A percentile compares a stretch with the other conserved stretches of the same genome.
Evolutionary conservation across 2,797 vertebrate genomes (phyloP).

Genomic region (Thripadectes ignobilis): DNA sequence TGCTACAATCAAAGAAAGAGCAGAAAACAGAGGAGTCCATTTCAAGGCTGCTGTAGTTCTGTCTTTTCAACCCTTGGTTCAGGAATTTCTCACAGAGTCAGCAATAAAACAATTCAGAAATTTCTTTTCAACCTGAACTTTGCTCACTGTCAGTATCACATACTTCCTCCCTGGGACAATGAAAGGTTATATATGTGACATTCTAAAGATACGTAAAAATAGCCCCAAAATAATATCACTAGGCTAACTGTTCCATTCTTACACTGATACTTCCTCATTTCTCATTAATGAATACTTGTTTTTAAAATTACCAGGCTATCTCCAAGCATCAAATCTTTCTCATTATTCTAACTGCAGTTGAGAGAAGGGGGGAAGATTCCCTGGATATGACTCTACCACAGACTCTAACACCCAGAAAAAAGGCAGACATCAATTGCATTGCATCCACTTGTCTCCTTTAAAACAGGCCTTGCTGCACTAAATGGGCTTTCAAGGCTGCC

Average conservation of each 20-base stretch:
- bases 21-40: not conserved
- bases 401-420: not conserved
- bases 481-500: not conserved
- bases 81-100: slow-evolving; percentile 20
- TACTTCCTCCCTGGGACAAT: slow-evolving; percentile 34
- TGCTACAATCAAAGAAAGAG: not conserved
- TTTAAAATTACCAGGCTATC: not conserved
- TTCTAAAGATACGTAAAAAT: not conserved
- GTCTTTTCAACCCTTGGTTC: not conserved
- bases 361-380: not conserved
- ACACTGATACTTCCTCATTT: not conserved
- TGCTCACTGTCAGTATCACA: not conserved
- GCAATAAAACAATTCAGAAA: not conserved
- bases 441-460: not conserved
- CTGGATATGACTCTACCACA: not conserved
- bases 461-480: not conserved
- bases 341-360: not conserved
- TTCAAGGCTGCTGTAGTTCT: not conserved
- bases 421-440: not conserved
- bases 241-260: not conserved
- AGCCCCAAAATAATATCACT: not conserved
- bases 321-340: not conserved
- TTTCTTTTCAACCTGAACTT: slow-evolving; percentile 22
- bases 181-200: not conserved
- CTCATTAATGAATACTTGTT: not conserved